Evolutionary conservation across 1,140 invertebrate species (phyloP).

Genomic region (Leptinotarsa undecemlineata): DNA sequence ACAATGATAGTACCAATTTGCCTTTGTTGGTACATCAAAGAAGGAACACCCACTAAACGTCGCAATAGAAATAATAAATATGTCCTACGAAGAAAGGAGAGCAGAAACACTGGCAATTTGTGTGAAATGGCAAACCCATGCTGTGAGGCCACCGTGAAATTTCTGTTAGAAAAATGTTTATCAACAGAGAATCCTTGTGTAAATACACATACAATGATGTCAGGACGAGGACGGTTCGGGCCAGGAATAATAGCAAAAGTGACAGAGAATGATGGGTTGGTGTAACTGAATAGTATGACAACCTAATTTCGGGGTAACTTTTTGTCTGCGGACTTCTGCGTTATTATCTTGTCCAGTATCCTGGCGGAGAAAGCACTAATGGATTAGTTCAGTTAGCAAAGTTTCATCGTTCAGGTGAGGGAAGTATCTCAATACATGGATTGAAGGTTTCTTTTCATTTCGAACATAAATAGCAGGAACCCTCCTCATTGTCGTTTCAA

Average conservation of each 20-base stretch:
- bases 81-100: neutral
- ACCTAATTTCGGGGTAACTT: conserved; percentile 20
- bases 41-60: conserved; percentile 20
- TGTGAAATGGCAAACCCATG: conserved; percentile 41
- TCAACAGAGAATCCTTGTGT: conserved; percentile 49
- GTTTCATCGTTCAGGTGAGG: too few species aligned
- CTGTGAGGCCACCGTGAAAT: conserved; percentile 52
- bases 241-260: conserved; percentile 38
- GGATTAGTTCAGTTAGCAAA: neutral
- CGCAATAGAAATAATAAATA: conserved; percentile 7
- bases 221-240: conserved; percentile 23
- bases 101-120: conserved; percentile 17
- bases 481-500: too few species aligned
- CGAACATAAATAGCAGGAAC: too few species aligned
- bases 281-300: conserved; percentile 30
- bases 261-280: conserved; percentile 45
- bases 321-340: conserved; percentile 4
- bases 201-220: conserved; percentile 47
- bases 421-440: too few species aligned
- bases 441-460: too few species aligned
- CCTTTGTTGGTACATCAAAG: conserved; percentile 11
- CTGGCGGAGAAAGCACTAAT: neutral
- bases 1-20: conserved; percentile 15
- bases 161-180: conserved; percentile 50
- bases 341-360: neutral